Conservation (phyloP, 2,888 invertebrate genomes). For the Pollenia griseotomentosa region DNA sequence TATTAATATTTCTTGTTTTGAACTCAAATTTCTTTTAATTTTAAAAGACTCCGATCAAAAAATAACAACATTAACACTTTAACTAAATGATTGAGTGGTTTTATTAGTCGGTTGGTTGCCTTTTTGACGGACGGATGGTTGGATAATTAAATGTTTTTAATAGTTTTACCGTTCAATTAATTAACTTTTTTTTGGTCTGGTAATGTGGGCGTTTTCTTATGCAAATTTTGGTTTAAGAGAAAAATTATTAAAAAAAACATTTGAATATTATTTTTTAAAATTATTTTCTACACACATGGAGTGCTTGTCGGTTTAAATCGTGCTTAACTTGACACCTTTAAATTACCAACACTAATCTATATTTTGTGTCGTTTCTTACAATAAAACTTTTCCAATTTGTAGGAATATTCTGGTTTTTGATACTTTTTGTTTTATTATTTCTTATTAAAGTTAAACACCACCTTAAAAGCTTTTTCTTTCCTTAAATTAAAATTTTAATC, state of each 20-base stretch:
- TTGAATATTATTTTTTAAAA: neutral
- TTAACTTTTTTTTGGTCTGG: conserved; percentile 50
- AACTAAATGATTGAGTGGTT: neutral
- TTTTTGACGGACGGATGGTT: neutral
- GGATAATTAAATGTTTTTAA: conserved; percentile 9
- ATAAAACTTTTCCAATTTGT: conserved; percentile 32
- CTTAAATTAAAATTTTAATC: conserved; percentile 63
- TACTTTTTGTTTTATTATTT: conserved; percentile 9
- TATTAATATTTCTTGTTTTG: neutral
- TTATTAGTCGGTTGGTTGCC: conserved; percentile 3
- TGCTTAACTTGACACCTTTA: conserved; percentile 54
- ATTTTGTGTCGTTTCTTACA: conserved; percentile 21
- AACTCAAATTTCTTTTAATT: conserved; percentile 5
- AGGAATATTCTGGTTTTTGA: conserved; percentile 49
- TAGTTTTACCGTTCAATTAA: conserved; percentile 46
- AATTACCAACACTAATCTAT: conserved; percentile 38
- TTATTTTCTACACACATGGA: neutral
- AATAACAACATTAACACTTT: conserved; percentile 59
- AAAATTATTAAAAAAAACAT: conserved; percentile 37
- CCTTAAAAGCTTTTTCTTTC: conserved; percentile 29
- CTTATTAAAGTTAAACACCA: conserved; percentile 3
- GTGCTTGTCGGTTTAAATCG: conserved; percentile 12
- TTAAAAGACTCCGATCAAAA: conserved; percentile 30
- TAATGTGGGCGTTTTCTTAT: conserved; percentile 68
- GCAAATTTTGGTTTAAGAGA: conserved; percentile 52